Conservation (phyloP, 2,113 vertebrate species). For the Chaetops frenatus region DNA sequence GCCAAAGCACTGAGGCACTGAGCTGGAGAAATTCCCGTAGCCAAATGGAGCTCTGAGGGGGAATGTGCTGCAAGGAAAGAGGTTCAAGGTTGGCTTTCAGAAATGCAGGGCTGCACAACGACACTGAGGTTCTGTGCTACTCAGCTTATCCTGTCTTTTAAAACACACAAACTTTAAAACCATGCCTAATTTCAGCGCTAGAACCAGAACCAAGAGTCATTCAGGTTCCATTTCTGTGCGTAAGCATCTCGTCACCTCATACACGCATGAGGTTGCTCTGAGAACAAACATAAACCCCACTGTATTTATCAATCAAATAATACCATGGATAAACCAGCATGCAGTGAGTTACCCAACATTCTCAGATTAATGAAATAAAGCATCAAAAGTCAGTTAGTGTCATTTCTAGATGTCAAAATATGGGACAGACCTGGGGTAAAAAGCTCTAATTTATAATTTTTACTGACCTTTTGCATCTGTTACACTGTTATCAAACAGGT, state of each 20-base stretch:
- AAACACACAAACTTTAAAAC: neutral
- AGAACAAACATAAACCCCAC: neutral
- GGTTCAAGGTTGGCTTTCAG: neutral
- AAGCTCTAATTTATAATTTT: neutral
- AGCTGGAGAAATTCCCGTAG: slow-evolving; percentile 61
- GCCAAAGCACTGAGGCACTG: slow-evolving; percentile 58
- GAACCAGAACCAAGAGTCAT: accelerated
- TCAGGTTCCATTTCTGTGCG: neutral
- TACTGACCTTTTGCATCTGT: neutral
- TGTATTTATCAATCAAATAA: neutral
- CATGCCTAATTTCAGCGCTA: neutral
- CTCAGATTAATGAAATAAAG: neutral
- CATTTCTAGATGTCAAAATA: neutral
- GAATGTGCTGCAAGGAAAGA: slow-evolving; percentile 67
- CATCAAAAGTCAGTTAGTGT: neutral
- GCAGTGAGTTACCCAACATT: neutral
- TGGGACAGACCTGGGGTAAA: neutral
- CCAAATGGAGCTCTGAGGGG: slow-evolving; percentile 67
- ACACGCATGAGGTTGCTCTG: neutral
- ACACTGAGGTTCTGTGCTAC: neutral
- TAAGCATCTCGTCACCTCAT: neutral
- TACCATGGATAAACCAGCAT: neutral
- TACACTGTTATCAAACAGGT: neutral
- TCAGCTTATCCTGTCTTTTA: neutral
- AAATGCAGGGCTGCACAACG: neutral